Evolutionary conservation across 2,797 vertebrate species (phyloP).

Genomic region (Silurus aristotelis): DNA sequence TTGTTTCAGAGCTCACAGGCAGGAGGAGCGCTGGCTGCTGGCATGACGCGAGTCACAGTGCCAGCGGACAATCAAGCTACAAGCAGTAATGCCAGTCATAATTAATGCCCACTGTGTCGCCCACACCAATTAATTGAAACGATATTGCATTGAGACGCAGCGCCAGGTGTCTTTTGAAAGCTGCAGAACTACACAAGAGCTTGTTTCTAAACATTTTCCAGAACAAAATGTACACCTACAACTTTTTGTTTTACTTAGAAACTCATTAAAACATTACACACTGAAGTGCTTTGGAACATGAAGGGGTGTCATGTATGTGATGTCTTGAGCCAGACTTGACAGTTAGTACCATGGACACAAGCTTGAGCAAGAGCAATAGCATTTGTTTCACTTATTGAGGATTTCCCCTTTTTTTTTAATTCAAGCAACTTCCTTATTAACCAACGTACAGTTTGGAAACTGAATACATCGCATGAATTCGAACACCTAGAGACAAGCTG

Average conservation of each 20-base stretch:
- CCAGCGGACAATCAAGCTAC: constrained; percentile 23
- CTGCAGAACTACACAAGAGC: background rate
- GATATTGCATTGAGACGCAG: background rate
- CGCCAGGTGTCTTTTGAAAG: background rate
- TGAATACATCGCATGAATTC: no score
- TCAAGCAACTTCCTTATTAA: no score
- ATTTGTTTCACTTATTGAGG: no score
- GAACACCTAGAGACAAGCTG: no score
- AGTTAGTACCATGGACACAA: no score
- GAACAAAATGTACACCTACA: background rate
- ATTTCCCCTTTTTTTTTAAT: no score
- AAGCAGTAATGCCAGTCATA: constrained; percentile 25
- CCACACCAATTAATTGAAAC: background rate
- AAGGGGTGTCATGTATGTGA: no score
- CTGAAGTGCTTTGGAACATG: background rate
- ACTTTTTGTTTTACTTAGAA: no score
- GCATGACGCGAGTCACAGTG: constrained; percentile 16
- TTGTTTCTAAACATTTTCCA: background rate
- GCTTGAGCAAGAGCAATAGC: no score
- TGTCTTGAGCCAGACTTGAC: no score
- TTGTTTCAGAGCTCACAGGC: constrained; percentile 2
- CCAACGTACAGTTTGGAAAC: no score
- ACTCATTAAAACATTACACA: background rate
- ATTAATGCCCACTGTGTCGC: constrained; percentile 28
- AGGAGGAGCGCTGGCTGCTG: background rate